Base-by-base conservation (phyloP, 2,888 invertebrate genomes). In the Campaea margaritaria region DNA sequence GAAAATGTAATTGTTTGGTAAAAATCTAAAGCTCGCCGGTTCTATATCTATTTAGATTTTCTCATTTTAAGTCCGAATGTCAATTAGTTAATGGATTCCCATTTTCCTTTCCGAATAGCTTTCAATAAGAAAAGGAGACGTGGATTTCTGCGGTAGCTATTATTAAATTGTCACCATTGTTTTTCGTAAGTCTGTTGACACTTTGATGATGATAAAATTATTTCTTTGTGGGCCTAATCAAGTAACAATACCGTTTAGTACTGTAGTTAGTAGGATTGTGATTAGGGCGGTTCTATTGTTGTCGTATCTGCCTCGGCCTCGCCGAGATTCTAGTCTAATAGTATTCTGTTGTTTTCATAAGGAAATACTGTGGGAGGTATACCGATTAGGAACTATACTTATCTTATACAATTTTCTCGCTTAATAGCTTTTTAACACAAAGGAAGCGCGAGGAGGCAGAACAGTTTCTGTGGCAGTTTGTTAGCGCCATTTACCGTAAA, bases 41-140 rank as follows among this genome's bases (percentile, higher is more conserved):
- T 61, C 39, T 53, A 52, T 55, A 65, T 53, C 66, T 68, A 67
- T 70, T 67, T 27, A 49, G 57, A 65, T 60, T 62, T 67, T 50
- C 41, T 54, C 66, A 65, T 70, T 72, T 72, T 62, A 64, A 68
- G 64, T 59, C 68, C 66, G 59, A 65, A 70, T 64, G 65, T 69
- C 73, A 72, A 75, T 76, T 75, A 74, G 73, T 73, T 74, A 74
- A 76, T 74, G 73, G 71, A 69, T 65, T 62, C 69, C 58, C 69
- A 69, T 65, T 76, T 70, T 71, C 67, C 60, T 68, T 67, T 62
- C 55, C 58, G 57, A 58, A 59, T 60, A 47, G 53, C 52, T 65
- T 55, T 63, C 57, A 59, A 61, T 62, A 46, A 56, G 58, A 64
- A 61, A 65, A 58, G 52, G 53, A 54, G 53, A 61, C 58, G 58